Evolutionary conservation across 1,140 invertebrate genomes (phyloP).

Genomic region (Drosophila seguyi): DNA sequence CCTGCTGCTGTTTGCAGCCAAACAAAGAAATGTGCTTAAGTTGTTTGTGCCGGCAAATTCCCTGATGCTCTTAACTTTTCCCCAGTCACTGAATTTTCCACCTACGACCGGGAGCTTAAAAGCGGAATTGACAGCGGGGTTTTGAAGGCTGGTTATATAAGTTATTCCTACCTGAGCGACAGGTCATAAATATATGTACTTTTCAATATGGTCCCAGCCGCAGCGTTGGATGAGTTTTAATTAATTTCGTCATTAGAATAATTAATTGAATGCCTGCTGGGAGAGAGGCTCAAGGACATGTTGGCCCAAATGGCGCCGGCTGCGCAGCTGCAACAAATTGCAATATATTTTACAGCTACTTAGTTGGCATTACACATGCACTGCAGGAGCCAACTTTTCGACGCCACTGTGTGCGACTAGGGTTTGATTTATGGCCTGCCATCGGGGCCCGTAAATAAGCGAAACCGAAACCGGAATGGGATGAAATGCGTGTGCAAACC

Average conservation of each 20-base stretch:
- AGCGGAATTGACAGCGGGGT: conserved; percentile 9
- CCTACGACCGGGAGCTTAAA: conserved; percentile 19
- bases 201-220: conserved; percentile 54
- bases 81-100: conserved; percentile 11
- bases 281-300: conserved; percentile 36
- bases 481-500: conserved; percentile 20
- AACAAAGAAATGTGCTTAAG: conserved; percentile 55
- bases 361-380: conserved; percentile 44
- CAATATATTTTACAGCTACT: conserved; percentile 59
- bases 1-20: conserved; percentile 20
- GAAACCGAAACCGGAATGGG: conserved; percentile 22
- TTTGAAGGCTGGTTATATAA: not conserved
- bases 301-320: conserved; percentile 2
- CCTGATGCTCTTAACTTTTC: conserved; percentile 62
- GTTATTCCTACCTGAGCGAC: conserved; percentile 20
- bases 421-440: conserved; percentile 56
- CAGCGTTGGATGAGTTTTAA: conserved; percentile 67
- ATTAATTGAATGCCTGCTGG: conserved; percentile 62
- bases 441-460: conserved; percentile 49
- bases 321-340: conserved; percentile 67
- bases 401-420: conserved; percentile 44
- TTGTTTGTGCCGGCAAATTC: conserved; percentile 65
- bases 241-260: conserved; percentile 78
- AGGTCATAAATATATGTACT: conserved; percentile 37
- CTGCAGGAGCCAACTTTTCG: conserved; percentile 48